Evolutionary conservation across 2,888 invertebrate genomes (phyloP).

Genomic region (Phasia obesa): DNA sequence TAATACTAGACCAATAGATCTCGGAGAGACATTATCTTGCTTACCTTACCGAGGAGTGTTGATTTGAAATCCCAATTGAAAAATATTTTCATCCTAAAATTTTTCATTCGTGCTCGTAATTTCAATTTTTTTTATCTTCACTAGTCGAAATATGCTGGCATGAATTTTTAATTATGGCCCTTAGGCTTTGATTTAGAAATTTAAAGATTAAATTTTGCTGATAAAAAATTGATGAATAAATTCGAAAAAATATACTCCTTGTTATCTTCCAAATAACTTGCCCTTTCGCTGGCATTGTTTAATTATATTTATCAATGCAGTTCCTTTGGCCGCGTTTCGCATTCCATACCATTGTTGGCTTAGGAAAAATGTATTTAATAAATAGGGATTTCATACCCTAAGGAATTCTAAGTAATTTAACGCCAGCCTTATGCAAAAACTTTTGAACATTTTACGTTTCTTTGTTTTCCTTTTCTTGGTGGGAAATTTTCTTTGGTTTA

Average conservation of each 20-base stretch:
- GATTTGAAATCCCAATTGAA: too few relatives aligned
- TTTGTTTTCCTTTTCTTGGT: neutral
- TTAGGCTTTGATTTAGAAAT: neutral
- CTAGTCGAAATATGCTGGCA: too few relatives aligned
- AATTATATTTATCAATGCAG: slow-evolving; percentile 53
- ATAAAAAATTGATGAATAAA: neutral
- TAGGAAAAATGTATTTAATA: slow-evolving; percentile 52
- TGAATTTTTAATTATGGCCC: too few relatives aligned
- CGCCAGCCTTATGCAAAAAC: slow-evolving; percentile 68
- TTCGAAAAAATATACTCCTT: neutral
- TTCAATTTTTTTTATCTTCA: too few relatives aligned
- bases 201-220: too few relatives aligned
- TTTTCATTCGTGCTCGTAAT: too few relatives aligned
- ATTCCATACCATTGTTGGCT: slow-evolving; percentile 27
- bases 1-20: too few relatives aligned
- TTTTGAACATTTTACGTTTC: slow-evolving; percentile 3
- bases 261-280: neutral
- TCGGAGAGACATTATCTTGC: too few relatives aligned
- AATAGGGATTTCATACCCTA: slow-evolving; percentile 65
- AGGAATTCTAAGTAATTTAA: slow-evolving; percentile 71
- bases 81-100: too few relatives aligned
- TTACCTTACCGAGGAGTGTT: too few relatives aligned
- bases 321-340: slow-evolving; percentile 16
- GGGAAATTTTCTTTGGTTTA: slow-evolving; percentile 19
- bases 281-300: slow-evolving; percentile 23